These are phyloP conservation scores for Bufo gargarizans DNA, from an alignment of 2,113 vertebrate species.

Conservation along the genomic window DNA sequence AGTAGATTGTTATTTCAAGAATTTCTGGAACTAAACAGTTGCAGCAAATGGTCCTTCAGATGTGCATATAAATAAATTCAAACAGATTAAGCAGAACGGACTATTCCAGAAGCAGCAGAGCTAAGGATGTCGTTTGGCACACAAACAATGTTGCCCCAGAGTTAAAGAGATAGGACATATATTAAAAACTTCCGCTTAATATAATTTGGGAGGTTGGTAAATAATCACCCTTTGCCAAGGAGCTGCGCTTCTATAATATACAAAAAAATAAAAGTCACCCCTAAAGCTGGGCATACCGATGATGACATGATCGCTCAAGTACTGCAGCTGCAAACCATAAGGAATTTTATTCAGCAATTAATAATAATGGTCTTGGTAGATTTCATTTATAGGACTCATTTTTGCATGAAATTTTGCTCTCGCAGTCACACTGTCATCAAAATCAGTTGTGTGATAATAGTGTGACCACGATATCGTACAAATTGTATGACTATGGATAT, in stretches of 20 bases:
- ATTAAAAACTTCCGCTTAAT: background rate
- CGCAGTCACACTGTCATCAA: background rate
- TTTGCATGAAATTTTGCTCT: background rate
- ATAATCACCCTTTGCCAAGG: too few species aligned
- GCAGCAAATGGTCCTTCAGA: conserved; percentile 4
- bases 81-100: background rate
- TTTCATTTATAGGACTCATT: background rate
- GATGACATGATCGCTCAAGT: background rate
- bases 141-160: too few species aligned
- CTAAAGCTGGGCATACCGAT: too few species aligned
- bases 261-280: too few species aligned
- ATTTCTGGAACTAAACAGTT: background rate
- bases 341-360: background rate
- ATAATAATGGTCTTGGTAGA: background rate
- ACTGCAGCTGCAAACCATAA: background rate
- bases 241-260: too few species aligned
- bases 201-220: background rate
- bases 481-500: background rate
- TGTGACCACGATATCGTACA: background rate
- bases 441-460: too few species aligned
- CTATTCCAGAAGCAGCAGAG: background rate
- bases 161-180: too few species aligned
- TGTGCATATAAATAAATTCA: background rate
- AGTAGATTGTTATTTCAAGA: conserved; percentile 4
- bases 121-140: background rate